Conservation (phyloP, 2,888 invertebrate genomes). For the Eustalomyia histrio region DNA sequence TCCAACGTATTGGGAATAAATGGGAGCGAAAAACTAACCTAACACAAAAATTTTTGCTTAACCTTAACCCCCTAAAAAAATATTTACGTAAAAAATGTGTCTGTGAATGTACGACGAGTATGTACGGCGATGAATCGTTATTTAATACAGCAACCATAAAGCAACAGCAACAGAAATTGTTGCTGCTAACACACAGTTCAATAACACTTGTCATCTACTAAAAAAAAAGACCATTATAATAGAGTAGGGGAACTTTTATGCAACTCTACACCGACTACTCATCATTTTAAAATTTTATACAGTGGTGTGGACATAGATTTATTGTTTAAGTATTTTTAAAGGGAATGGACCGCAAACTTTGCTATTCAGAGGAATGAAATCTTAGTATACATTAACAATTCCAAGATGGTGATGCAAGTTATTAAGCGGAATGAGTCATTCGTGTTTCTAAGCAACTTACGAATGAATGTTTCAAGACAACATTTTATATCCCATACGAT, state of each 20-base stretch:
- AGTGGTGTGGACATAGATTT: constrained; percentile 21
- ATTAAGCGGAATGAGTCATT: no score
- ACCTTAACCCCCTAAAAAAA: constrained; percentile 64
- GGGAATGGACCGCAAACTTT: no score
- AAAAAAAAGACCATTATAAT: constrained; percentile 19
- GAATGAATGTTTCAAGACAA: no score
- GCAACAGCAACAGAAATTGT: constrained; percentile 24
- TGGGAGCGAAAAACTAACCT: constrained; percentile 62
- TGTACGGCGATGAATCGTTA: constrained; percentile 37
- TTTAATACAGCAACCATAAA: constrained; percentile 35
- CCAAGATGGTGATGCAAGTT: no score
- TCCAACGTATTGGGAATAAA: constrained; percentile 21
- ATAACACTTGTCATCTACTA: constrained; percentile 58
- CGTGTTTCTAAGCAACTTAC: no score
- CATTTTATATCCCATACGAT: no score
- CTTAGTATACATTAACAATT: no score
- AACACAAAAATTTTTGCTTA: constrained; percentile 63
- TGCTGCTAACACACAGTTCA: constrained; percentile 59
- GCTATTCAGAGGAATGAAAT: no score
- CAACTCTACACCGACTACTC: constrained; percentile 28
- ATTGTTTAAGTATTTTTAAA: no score
- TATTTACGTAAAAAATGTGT: constrained; percentile 2
- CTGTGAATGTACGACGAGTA: constrained; percentile 16
- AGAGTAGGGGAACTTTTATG: constrained; percentile 12
- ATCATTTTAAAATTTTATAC: constrained; percentile 39